Percentiles rank a stretch among this genome's conserved stretches.
These are phyloP conservation scores for Autographa pulchrina DNA, from an alignment of 2,888 invertebrate species.

Conservation along the genomic window DNA sequence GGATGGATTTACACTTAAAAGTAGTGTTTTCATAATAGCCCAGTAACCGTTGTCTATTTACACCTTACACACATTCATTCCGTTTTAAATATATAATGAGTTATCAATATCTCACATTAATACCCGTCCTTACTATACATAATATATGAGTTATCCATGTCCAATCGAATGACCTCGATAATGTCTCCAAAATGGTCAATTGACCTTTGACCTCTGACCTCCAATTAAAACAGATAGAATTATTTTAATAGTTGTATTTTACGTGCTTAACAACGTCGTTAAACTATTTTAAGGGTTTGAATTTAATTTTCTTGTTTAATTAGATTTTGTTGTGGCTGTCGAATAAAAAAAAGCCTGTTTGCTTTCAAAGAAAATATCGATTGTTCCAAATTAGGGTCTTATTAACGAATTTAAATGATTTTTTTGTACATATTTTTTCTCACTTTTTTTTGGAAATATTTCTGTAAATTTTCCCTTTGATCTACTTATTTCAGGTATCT, in stretches of 20 bases:
- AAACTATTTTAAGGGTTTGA: not conserved
- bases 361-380: too few species aligned
- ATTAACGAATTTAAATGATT: too few species aligned
- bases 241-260: not conserved
- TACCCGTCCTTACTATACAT: not conserved
- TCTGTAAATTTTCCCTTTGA: too few species aligned
- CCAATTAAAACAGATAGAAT: conserved; percentile 25
- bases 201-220: conserved; percentile 37
- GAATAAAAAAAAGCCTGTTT: too few species aligned
- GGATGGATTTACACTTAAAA: too few species aligned
- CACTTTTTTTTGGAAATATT: too few species aligned
- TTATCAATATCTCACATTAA: not conserved
- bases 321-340: too few species aligned
- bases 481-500: too few species aligned
- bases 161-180: conserved; percentile 18
- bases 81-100: not conserved
- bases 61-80: not conserved
- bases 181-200: conserved; percentile 12
- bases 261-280: not conserved
- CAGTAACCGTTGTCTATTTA: not conserved
- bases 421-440: too few species aligned
- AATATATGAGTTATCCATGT: not conserved
- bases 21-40: too few species aligned
- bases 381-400: too few species aligned
- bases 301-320: too few species aligned